Evolutionary conservation across 2,797 vertebrate genomes (phyloP).

Genomic region (Spheniscus humboldti): DNA sequence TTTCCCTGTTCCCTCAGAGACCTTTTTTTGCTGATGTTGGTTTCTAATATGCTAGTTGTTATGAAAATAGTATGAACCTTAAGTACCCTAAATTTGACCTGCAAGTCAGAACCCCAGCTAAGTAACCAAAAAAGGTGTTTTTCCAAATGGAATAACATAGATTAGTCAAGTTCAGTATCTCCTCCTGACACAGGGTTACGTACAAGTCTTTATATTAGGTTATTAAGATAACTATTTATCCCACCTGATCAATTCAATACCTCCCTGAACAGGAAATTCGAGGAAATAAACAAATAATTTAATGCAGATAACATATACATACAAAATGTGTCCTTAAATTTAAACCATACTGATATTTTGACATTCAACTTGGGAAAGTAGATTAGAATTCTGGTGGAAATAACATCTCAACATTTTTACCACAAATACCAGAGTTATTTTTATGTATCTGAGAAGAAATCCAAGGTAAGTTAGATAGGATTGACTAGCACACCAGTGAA

Average conservation of each 20-base stretch:
- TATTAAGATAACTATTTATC: neutral
- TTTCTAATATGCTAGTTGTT: neutral
- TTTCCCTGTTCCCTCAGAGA: constrained; percentile 25
- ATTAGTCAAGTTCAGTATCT: neutral
- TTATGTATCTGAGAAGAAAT: neutral
- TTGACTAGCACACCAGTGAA: neutral
- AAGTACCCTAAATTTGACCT: neutral
- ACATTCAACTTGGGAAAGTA: neutral
- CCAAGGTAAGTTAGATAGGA: neutral
- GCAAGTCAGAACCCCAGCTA: neutral
- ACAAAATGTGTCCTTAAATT: neutral
- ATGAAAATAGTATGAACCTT: neutral
- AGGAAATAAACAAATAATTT: neutral
- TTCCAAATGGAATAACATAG: neutral
- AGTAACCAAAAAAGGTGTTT: neutral
- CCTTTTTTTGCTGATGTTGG: neutral
- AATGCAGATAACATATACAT: neutral
- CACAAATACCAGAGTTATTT: neutral
- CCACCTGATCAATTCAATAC: neutral
- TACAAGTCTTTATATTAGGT: neutral
- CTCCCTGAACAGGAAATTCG: neutral
- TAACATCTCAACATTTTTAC: neutral
- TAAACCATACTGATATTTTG: neutral
- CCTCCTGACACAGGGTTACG: neutral
- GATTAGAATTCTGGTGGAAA: neutral